A percentile compares a stretch with the other conserved stretches of the same genome.
These are phyloP conservation scores for Argyresthia albistria DNA, from an alignment of 2,888 invertebrate genomes.

Conservation along the genomic window DNA sequence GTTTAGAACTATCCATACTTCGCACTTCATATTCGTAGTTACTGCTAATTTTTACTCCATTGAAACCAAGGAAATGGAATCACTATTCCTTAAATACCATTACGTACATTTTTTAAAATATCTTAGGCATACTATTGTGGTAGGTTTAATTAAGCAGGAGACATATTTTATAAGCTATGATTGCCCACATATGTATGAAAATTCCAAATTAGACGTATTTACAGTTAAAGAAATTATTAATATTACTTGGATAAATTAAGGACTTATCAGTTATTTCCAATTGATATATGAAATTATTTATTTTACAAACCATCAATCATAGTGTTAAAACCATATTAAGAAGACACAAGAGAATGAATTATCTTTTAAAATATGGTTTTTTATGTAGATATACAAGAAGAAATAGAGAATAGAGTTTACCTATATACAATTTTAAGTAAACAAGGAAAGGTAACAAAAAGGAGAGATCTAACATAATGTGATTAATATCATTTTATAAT, in stretches of 20 bases:
- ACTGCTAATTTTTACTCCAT: background rate
- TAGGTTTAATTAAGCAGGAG: slow-evolving; percentile 35
- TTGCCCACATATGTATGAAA: slow-evolving; percentile 52
- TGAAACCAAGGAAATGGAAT: background rate
- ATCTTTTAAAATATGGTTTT: background rate
- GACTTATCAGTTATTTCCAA: background rate
- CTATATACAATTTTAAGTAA: background rate
- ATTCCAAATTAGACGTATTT: slow-evolving; percentile 12
- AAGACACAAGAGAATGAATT: background rate
- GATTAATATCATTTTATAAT: background rate
- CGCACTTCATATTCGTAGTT: too few relatives aligned
- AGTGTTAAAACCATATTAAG: background rate
- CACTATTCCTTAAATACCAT: slow-evolving; percentile 1
- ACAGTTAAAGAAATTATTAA: slow-evolving; percentile 13
- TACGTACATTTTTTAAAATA: slow-evolving; percentile 1
- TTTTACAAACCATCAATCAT: background rate
- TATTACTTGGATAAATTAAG: slow-evolving; percentile 4
- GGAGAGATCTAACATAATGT: background rate
- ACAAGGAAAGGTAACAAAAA: background rate
- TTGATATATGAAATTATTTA: background rate
- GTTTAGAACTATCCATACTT: too few relatives aligned
- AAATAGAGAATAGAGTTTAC: background rate
- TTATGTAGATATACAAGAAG: background rate
- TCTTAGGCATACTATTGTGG: slow-evolving; percentile 2
- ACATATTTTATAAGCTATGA: slow-evolving; percentile 62